Evolutionary conservation across 1,140 invertebrate species (phyloP), one percentile per base, ranked within the genome.

Genomic region (Semibalanus balanoides): DNA sequence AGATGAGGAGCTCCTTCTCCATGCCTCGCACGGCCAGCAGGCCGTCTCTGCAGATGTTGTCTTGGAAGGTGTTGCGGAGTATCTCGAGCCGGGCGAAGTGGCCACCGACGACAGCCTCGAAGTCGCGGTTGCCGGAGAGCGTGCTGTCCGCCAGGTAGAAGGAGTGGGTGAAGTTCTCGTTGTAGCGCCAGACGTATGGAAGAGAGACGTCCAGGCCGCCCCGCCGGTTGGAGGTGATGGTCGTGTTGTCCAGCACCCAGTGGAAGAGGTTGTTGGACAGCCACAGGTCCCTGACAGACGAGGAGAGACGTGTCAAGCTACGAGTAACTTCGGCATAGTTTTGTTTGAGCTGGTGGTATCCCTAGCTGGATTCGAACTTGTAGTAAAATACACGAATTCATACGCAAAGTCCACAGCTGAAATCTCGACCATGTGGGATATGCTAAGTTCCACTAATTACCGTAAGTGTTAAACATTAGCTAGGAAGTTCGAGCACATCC

Each of bases 221-320:
- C 40, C 87, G 87, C 75, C 85, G 85, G 83, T 98, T 98, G 79
- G 92, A 87, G 81, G 94, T 92, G 69, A 96, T 88, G 0, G 92
- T 92, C 79, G 92, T 93, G 80, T 95, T 93, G 84, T 93, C 90
- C 43, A 98, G 83, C 30, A 93, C 87, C 88, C 96, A 98, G 82
- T 97, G 94, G 84, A 94, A 98, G 0, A 98, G 84, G 86, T 97
- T 98, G 81, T 96, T 96, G 0, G 94, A 96, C 76, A 92, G 90
- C 76, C 93, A 88, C 79, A 96, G 87, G 83, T 98, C 95, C 80
- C 93, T 89, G 79, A n/a, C 79, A 80, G 11, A 29, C 9, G 5
- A 64, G 51, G 51, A 64, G n/a, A 25, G 9, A 64, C 35, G 35
- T 64, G 51, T 64, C 51, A 64, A 1, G 1, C n/a, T n/a, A n/a